Evolutionary conservation across 2,797 vertebrate species (phyloP).

Genomic region (Picus viridis): DNA sequence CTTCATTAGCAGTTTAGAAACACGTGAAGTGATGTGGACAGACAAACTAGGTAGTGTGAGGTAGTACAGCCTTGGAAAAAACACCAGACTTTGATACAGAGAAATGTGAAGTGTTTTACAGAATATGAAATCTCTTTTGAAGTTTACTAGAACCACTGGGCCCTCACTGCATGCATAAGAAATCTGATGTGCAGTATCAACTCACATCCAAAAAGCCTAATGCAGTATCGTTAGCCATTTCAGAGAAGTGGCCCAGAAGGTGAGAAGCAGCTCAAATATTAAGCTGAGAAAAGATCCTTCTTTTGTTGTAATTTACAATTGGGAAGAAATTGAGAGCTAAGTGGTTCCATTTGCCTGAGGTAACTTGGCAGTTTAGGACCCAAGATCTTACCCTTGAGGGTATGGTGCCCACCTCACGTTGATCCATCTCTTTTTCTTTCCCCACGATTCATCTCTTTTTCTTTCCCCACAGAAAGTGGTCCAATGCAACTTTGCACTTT

Average conservation of each 20-base stretch:
- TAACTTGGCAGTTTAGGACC: slow-evolving; percentile 33
- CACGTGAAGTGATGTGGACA: slow-evolving; percentile 7
- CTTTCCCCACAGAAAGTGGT: background rate
- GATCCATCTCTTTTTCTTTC: background rate
- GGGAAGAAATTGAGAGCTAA: slow-evolving; percentile 41
- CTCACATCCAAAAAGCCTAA: slow-evolving; percentile 55
- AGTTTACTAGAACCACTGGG: slow-evolving; percentile 49
- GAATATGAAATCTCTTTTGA: slow-evolving; percentile 59
- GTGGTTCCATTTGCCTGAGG: slow-evolving; percentile 29
- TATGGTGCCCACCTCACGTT: background rate
- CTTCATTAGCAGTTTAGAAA: slow-evolving; percentile 27
- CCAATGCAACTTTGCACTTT: background rate
- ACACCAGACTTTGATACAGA: slow-evolving; percentile 15
- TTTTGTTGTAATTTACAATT: slow-evolving; percentile 54
- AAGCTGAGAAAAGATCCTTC: slow-evolving; percentile 42
- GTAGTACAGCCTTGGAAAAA: background rate
- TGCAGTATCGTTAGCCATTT: slow-evolving; percentile 49
- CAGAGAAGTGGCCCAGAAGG: slow-evolving; percentile 52
- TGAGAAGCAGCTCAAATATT: slow-evolving; percentile 55
- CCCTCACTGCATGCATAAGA: slow-evolving; percentile 43
- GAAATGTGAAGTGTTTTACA: slow-evolving; percentile 34
- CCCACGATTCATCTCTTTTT: background rate
- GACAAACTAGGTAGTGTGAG: background rate
- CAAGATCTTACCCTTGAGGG: slow-evolving; percentile 20
- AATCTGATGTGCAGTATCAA: slow-evolving; percentile 47